Evolutionary conservation across 2,797 vertebrate species (phyloP), one percentile per base, ranked within the genome.

Genomic region (Melanogrammus aeglefinus): DNA sequence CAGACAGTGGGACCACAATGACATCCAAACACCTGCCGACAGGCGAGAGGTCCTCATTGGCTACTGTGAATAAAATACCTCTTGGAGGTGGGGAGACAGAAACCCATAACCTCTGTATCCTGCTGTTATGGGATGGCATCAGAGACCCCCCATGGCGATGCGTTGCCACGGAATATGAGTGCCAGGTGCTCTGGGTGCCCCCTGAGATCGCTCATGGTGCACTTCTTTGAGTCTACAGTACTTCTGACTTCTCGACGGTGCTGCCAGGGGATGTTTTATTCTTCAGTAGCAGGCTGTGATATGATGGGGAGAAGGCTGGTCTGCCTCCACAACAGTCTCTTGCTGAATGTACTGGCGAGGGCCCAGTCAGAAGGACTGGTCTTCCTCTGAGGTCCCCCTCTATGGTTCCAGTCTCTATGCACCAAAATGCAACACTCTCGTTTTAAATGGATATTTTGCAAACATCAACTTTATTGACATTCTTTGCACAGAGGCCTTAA

Each of bases 1-100:
- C 94, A 83, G 84, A 96, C 96, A 0, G 82, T 82, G 21, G 78
- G 77, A 4, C 82, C 77, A 1, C 81, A 90, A 75, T 94, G 91
- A 94, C 1, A 6, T 76, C 21, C 21, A 33, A 75, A 6, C 12
- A 16, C 44, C 81, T 78, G 57, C 21, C 6, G 57, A 63, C 57
- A 63, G n/a, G 51, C 21, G 21, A 21, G 18, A 57, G 51, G 51
- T n/a, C n/a, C 21, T 2, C 57, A 66, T 66, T 24, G n/a, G 57
- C 57, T 66, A 24, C 7, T 66, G 57, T 27, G 63, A 27, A 10
- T 10, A 1, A 13, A 27, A 69, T 69, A 27, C 63, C 63, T 27
- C 24, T 69, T 27, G 63, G 63, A 27, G 63, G 27, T n/a, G 57
- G 21, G n/a, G 57, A 6, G 21, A 6, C 10, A 9, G 38, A 39